Percentiles rank a stretch among this genome's conserved stretches.
phyloP scores from a whole-genome alignment of 1,140 invertebrate genomes.

The Heliconius hewitsoni region DNA sequence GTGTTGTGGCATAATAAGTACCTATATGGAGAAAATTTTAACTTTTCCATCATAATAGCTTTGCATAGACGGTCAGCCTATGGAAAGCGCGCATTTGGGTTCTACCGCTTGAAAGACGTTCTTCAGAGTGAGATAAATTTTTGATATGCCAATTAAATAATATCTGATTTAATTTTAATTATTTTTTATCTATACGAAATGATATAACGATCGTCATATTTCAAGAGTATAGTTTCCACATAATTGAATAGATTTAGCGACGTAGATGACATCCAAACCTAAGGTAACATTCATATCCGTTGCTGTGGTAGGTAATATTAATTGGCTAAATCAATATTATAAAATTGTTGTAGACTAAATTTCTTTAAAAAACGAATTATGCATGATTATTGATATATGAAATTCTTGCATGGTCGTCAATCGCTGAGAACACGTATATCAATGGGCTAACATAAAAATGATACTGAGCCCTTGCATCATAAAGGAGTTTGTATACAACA shows the following conservation, averaged over 20 bases:
- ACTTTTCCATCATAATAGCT: too few relatives aligned
- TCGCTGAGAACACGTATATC: conserved; percentile 20
- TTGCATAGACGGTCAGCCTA: too few relatives aligned
- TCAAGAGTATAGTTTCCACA: conserved; percentile 26
- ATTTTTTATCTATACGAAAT: background rate
- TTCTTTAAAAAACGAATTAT: conserved; percentile 20
- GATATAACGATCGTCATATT: conserved; percentile 37
- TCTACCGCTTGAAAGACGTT: too few relatives aligned
- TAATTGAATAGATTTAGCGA: conserved; percentile 51
- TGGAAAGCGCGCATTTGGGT: too few relatives aligned
- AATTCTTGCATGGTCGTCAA: conserved; percentile 31
- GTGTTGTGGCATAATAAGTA: too few relatives aligned
- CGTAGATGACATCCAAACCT: conserved; percentile 55
- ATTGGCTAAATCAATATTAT: conserved; percentile 29
- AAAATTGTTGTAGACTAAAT: conserved; percentile 51
- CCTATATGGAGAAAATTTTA: too few relatives aligned
- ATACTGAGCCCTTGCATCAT: background rate
- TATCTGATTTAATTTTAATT: too few relatives aligned
- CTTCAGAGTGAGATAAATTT: too few relatives aligned
- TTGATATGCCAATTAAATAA: too few relatives aligned
- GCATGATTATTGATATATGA: conserved; percentile 14
- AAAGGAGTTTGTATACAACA: background rate
- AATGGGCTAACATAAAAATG: background rate
- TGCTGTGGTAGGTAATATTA: conserved; percentile 22
- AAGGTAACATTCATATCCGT: conserved; percentile 53